These are phyloP conservation scores for Australoheros scitulus DNA, from an alignment of 2,113 vertebrate species.

Conservation along the genomic window DNA sequence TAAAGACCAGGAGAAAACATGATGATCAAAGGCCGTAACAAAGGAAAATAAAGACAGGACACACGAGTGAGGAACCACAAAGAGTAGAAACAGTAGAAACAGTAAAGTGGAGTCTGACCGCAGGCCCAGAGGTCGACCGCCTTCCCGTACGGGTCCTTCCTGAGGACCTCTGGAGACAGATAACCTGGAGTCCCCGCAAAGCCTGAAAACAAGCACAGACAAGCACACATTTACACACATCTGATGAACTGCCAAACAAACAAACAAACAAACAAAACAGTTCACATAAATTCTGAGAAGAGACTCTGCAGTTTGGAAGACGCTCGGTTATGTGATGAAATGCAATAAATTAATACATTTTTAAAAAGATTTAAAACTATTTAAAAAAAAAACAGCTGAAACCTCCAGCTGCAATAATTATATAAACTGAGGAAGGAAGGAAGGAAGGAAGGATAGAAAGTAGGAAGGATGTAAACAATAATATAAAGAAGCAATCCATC, in stretches of 20 bases:
- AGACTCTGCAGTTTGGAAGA: background rate
- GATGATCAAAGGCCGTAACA: background rate
- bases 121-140: slow-evolving; percentile 97
- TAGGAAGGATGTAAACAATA: no score
- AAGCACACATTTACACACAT: slow-evolving; percentile 3
- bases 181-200: slow-evolving; percentile 74
- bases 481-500: no score
- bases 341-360: rapidly evolving
- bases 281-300: background rate
- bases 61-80: background rate
- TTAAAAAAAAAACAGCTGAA: no score
- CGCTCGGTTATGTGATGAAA: background rate
- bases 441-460: no score
- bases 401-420: no score
- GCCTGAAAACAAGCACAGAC: slow-evolving; percentile 41
- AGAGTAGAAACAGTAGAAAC: no score
- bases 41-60: background rate
- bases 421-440: no score
- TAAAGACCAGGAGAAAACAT: no score
- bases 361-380: no score
- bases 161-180: slow-evolving; percentile 88
- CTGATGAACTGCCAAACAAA: background rate
- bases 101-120: slow-evolving; percentile 78
- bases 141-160: slow-evolving; percentile 96
- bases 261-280: background rate